These are phyloP conservation scores for Falco concolor DNA, from an alignment of 2,797 vertebrate genomes.

Conservation along the genomic window DNA sequence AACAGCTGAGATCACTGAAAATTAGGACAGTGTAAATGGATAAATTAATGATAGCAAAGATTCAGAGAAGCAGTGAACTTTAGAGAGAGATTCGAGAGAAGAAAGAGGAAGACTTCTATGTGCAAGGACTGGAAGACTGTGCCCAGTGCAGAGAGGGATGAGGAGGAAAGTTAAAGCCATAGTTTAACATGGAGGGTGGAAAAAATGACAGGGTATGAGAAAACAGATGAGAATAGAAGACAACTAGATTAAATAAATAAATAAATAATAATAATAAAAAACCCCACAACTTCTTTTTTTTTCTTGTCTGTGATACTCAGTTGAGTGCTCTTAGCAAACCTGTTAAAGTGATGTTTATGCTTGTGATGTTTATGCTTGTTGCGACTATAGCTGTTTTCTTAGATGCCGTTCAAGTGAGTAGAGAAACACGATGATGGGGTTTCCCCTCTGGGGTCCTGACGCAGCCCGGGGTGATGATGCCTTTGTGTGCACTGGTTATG, in stretches of 20 bases:
- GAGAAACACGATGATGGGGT: not conserved
- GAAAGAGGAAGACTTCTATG: not conserved
- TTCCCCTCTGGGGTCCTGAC: not conserved
- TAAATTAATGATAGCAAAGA: not conserved
- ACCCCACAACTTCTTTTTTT: not conserved
- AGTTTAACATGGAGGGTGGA: not conserved
- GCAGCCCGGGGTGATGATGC: not conserved
- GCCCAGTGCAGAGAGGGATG: not conserved
- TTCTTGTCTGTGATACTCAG: not conserved
- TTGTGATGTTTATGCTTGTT: not conserved
- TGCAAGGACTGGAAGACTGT: not conserved
- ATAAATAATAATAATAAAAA: not conserved
- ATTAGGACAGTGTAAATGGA: not conserved
- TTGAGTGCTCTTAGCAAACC: not conserved
- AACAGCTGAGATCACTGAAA: not conserved
- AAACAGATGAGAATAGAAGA: not conserved
- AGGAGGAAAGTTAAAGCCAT: not conserved
- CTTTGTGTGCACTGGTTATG: fast-evolving
- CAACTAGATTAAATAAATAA: not conserved
- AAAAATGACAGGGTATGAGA: not conserved
- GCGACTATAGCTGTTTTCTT: not conserved
- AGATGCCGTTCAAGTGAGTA: not conserved
- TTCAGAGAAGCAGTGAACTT: not conserved
- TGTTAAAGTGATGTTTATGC: not conserved
- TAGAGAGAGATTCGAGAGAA: not conserved